Base-by-base conservation (phyloP, 2,797 vertebrate genomes). In the Phataginus tricuspis region DNA sequence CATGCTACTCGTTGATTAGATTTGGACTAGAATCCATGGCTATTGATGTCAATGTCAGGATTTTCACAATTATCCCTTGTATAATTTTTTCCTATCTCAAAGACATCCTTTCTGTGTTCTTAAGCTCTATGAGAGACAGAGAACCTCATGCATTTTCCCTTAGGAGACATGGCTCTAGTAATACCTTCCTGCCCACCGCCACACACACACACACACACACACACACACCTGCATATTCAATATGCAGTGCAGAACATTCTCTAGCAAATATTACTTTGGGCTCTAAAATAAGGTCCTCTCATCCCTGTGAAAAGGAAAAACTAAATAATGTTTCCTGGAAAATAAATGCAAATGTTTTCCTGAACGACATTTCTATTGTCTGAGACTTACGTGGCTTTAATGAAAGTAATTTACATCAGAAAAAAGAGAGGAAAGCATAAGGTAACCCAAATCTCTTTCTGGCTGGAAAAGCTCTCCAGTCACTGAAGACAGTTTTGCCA, bases 391-490 rank as follows among this genome's bases (percentile, higher is more conserved):
- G 96, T 86, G 91, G 75, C 95, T 97, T 98, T 98, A 97, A 98
- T 94, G 97, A 97, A 98, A 97, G 96, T 96, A 98, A 98, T 97
- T 98, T 97, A 95, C 95, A 95, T 95, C 88, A 95, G 91, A 96
- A 96, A 97, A 97, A 97, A 69, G 93, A 97, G 64, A 92, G 86
- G 84, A 90, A 97, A 97, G 96, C 79, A 93, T 95, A 98, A 98
- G 94, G 98, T 97, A 97, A 98, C 94, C 79, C 91, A 98, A 51
- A n/a, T 96, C 97, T 97, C 90, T 97, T 98, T 98, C 97, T 98
- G 97, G 95, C 97, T 98, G 90, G 89, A 96, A 98, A 93, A 94
- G 93, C 94, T 98, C 96, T 91, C 69, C 27, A 98, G 96, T 98
- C 95, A 97, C 78, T 98, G 97, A 96, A 96, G 93, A 93, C 79